These are phyloP conservation scores for Bombus confusus DNA, from an alignment of 1,140 invertebrate genomes.

Conservation along the genomic window DNA sequence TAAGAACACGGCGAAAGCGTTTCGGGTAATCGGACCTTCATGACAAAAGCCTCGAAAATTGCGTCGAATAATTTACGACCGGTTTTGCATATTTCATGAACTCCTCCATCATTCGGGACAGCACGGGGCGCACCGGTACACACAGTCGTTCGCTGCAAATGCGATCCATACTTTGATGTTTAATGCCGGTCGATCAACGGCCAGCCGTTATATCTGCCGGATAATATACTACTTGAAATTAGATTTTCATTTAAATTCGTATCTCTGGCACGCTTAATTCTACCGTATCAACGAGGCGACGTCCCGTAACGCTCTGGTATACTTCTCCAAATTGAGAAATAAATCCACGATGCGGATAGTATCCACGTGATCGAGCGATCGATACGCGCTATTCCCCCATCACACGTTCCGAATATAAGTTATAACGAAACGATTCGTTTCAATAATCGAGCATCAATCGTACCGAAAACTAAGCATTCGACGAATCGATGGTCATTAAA, in stretches of 20 bases:
- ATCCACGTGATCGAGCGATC: not conserved
- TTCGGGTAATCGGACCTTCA: not conserved
- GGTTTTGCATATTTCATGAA: conserved; percentile 44
- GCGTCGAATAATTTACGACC: conserved; percentile 40
- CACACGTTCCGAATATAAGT: too few relatives aligned
- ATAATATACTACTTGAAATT: conserved; percentile 37
- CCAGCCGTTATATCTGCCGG: not conserved
- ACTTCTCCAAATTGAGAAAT: conserved; percentile 64
- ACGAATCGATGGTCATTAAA: not conserved
- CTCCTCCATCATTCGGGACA: not conserved
- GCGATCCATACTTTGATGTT: conserved; percentile 41
- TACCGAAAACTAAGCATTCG: too few relatives aligned
- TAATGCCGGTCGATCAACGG: conserved; percentile 16
- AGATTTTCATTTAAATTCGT: conserved; percentile 43
- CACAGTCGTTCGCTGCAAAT: not conserved
- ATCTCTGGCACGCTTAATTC: not conserved
- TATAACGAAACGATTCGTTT: not conserved
- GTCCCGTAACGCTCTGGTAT: not conserved
- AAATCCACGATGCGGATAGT: conserved; percentile 64
- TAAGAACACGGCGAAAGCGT: conserved; percentile 18
- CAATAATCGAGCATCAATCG: too few relatives aligned
- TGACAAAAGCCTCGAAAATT: conserved; percentile 32
- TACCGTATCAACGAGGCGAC: not conserved
- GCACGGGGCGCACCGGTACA: not conserved
- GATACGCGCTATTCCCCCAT: too few relatives aligned